phyloP scores from a whole-genome alignment of 2,113 vertebrate genomes.

The Rhynchomys soricoides region DNA sequence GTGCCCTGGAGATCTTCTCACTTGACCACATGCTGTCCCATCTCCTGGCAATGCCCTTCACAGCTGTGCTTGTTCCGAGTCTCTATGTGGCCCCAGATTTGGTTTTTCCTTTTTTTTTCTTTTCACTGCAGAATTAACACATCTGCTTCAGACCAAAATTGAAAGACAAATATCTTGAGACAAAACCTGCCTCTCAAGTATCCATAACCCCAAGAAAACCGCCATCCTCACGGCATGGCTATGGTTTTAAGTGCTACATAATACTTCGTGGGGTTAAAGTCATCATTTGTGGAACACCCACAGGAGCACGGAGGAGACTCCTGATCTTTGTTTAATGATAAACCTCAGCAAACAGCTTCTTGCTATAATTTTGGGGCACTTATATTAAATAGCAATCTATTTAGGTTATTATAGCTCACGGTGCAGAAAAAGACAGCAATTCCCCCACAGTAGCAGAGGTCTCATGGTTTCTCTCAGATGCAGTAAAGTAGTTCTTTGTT shows the following conservation, averaged over 20 bases:
- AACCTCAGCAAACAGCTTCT: not conserved
- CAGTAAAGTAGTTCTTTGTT: rapidly evolving
- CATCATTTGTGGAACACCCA: not conserved
- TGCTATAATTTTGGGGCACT: not conserved
- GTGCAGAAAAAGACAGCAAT: not conserved
- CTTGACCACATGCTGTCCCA: not conserved
- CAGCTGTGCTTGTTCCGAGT: rapidly evolving
- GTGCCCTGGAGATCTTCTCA: not conserved
- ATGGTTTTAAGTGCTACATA: not conserved
- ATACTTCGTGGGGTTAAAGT: not conserved
- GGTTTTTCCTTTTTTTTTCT: not conserved
- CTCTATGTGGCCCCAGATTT: not conserved
- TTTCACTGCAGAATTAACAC: not conserved
- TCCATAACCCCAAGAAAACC: not conserved
- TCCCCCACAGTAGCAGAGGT: not conserved
- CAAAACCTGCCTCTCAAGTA: not conserved
- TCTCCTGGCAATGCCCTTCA: not conserved
- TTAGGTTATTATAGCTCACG: not conserved
- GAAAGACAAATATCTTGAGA: slow-evolving; percentile 1
- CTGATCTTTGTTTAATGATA: not conserved
- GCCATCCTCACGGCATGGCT: rapidly evolving
- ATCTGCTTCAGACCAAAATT: not conserved
- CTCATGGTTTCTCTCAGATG: not conserved
- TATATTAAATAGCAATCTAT: not conserved
- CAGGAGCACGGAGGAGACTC: not conserved